Evolutionary conservation across 2,888 invertebrate genomes (phyloP), one percentile per base, ranked within the genome.

Genomic region (Aspidapion aeneum): DNA sequence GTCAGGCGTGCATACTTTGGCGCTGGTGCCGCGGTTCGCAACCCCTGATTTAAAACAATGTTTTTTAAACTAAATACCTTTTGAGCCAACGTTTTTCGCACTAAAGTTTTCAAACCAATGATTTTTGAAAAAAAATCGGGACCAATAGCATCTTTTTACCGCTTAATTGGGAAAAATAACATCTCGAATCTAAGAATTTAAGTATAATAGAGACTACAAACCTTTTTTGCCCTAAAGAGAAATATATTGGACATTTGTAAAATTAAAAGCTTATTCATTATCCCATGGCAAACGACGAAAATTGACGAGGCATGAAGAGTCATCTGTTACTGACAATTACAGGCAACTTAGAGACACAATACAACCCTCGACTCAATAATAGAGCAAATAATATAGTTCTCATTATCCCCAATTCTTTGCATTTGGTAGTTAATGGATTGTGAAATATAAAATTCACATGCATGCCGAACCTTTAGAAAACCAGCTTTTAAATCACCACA

Each of bases 281-380:
- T 61, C 20, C 51, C 51, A 20, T 18, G 48, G 52, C 58, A 55
- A 65, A 67, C 69, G 63, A 63, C 58, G 35, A 60, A 60, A 67
- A 63, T 67, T 75, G 72, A 66, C 74, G 72, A 71, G 70, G 73
- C 77, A 70, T 75, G 72, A 75, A 76, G 74, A 77, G 78, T 78
- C 78, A 77, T 75, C 77, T 77, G 77, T 77, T 78, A 77, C 78
- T 77, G 78, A 78, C 78, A 79, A 79, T 79, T 79, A 79, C 77
- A 77, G 78, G 75, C 77, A 78, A 79, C 77, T 77, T 78, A 78
- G 78, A 72, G 76, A 77, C 77, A 79, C 78, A 79, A 79, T 78
- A 73, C 75, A 75, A 74, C 75, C 77, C 76, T 74, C 68, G 73
- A 71, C 74, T 73, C 73, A 74, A 77, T 77, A 77, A 77, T 77